Percentiles rank a stretch among this genome's conserved stretches.
These are phyloP conservation scores for Cyanoramphus novaezelandiae DNA, from an alignment of 2,113 vertebrate genomes.

Conservation along the genomic window DNA sequence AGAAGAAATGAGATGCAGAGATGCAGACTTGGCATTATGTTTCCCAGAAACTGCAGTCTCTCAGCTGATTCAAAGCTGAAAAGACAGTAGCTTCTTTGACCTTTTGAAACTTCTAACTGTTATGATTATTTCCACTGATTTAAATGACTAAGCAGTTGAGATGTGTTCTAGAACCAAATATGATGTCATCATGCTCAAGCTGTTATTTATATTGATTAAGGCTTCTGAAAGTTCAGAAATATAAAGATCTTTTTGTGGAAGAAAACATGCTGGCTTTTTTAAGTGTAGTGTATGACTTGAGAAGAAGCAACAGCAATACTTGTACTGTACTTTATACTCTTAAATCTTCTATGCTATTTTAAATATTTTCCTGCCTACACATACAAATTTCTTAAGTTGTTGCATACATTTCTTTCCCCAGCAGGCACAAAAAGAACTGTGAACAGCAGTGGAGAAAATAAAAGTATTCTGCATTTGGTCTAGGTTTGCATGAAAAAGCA, in stretches of 20 bases:
- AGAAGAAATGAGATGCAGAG: slow-evolving; percentile 35
- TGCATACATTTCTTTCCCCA: neutral
- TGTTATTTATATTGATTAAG: slow-evolving; percentile 26
- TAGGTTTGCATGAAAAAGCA: neutral
- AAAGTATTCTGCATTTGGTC: neutral
- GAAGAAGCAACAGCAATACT: neutral
- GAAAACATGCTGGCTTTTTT: neutral
- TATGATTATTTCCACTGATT: slow-evolving; percentile 38
- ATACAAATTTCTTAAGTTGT: neutral
- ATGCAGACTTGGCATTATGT: slow-evolving; percentile 48
- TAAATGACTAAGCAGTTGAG: slow-evolving; percentile 57
- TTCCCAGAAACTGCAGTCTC: slow-evolving; percentile 58
- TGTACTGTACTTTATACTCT: neutral
- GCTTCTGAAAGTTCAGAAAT: slow-evolving; percentile 24
- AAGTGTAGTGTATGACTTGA: neutral
- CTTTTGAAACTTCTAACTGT: slow-evolving; percentile 65
- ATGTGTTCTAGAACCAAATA: neutral
- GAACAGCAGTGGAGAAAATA: neutral
- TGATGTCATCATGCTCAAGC: slow-evolving; percentile 7
- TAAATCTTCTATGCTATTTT: neutral
- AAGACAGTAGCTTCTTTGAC: slow-evolving; percentile 71
- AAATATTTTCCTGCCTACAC: neutral
- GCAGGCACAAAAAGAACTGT: neutral
- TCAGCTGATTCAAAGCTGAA: slow-evolving; percentile 71
- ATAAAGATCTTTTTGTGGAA: slow-evolving; percentile 25